Percentiles rank a stretch among this genome's conserved stretches.
phyloP scores from a whole-genome alignment of 1,140 invertebrate species.

The Papilio polytes region DNA sequence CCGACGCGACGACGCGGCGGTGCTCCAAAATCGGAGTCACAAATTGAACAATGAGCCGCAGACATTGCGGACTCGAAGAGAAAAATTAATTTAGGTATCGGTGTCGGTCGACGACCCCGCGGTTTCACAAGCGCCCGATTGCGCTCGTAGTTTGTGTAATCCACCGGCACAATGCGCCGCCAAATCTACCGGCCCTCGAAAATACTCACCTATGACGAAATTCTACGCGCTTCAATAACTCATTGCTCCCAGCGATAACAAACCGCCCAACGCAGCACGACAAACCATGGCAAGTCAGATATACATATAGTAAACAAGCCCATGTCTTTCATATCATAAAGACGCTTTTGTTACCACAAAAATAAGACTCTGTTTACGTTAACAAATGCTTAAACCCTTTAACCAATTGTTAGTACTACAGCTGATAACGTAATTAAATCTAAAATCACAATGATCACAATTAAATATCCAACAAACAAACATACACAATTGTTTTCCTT shows the following conservation, averaged over 20 bases:
- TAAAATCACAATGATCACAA: not conserved
- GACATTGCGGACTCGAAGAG: conserved; percentile 72
- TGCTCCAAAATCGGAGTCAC: conserved; percentile 65
- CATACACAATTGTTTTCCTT: not conserved
- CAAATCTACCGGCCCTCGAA: conserved; percentile 66
- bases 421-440: too few relatives aligned
- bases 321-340: too few relatives aligned
- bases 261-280: not conserved
- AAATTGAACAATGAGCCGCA: conserved; percentile 76
- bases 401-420: not conserved
- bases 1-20: conserved; percentile 39
- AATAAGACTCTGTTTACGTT: not conserved
- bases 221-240: conserved; percentile 39
- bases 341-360: not conserved
- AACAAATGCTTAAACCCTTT: not conserved
- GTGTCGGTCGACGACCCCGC: conserved; percentile 77
- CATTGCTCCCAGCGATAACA: not conserved
- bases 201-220: conserved; percentile 74
- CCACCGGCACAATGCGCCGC: conserved; percentile 70
- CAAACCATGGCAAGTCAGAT: not conserved
- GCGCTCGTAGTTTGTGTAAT: conserved; percentile 79
- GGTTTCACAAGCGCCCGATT: conserved; percentile 80
- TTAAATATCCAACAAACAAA: not conserved
- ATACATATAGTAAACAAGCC: too few relatives aligned
- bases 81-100: conserved; percentile 83